A percentile compares a stretch with the other conserved stretches of the same genome.
These are phyloP conservation scores for Drosophila erecta DNA, from an alignment of 1,140 invertebrate genomes.

Conservation along the genomic window DNA sequence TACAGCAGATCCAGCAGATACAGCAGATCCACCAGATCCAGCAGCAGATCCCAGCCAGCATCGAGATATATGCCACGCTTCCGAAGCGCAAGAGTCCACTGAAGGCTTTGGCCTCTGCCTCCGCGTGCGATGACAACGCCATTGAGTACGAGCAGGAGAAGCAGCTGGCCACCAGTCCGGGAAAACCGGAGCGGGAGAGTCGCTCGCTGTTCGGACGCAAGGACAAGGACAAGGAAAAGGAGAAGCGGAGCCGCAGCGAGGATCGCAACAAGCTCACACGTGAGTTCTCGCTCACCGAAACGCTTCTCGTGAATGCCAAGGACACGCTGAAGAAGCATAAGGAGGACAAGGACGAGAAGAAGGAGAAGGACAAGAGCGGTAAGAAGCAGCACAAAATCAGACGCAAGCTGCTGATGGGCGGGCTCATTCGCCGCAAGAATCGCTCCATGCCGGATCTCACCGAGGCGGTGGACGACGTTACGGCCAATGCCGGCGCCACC, in stretches of 20 bases:
- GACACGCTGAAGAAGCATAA: conserved; percentile 88
- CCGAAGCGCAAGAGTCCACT: conserved; percentile 93
- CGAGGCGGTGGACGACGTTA: conserved; percentile 87
- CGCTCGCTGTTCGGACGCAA: conserved; percentile 88
- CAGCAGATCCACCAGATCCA: conserved; percentile 91
- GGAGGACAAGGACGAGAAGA: conserved; percentile 87
- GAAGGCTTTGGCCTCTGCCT: conserved; percentile 86
- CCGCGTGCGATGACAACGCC: conserved; percentile 86
- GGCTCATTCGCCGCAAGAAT: conserved; percentile 94
- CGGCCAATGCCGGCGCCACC: conserved; percentile 68
- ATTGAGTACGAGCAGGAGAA: conserved; percentile 75
- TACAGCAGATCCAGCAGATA: conserved; percentile 87
- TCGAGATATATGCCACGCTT: conserved; percentile 95
- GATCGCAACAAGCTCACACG: conserved; percentile 90
- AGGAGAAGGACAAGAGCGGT: conserved; percentile 89
- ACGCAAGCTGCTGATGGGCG: conserved; percentile 94
- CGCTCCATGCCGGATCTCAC: conserved; percentile 95
- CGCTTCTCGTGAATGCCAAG: conserved; percentile 85
- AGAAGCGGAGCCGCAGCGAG: conserved; percentile 93
- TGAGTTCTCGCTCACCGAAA: conserved; percentile 88
- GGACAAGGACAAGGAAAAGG: conserved; percentile 88
- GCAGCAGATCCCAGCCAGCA: conserved; percentile 87
- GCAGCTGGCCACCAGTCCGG: conserved; percentile 12
- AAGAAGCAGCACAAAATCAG: conserved; percentile 97
- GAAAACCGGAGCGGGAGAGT: conserved; percentile 86